These are phyloP conservation scores for Phalera bucephala DNA, from an alignment of 2,888 invertebrate species.

Conservation along the genomic window DNA sequence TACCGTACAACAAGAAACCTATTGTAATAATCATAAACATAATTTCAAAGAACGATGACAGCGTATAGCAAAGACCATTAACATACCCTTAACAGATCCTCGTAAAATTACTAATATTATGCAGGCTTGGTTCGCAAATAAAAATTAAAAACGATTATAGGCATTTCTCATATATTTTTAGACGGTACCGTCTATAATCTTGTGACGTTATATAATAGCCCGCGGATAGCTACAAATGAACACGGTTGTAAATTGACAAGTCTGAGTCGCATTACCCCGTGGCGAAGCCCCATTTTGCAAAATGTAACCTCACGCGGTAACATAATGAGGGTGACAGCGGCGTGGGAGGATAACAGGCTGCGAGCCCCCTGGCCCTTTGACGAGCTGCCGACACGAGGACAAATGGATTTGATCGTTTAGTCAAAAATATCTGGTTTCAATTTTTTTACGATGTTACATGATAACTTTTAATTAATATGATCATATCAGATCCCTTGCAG, in stretches of 20 bases:
- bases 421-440: too few relatives aligned
- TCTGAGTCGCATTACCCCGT: conserved; percentile 25
- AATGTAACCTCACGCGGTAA: conserved; percentile 41
- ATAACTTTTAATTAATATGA: too few relatives aligned
- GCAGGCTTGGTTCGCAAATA: too few relatives aligned
- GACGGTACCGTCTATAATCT: conserved; percentile 12
- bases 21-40: too few relatives aligned
- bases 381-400: not conserved
- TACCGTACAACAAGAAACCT: too few relatives aligned
- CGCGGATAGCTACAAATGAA: conserved; percentile 25
- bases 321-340: conserved; percentile 47
- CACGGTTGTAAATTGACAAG: conserved; percentile 35
- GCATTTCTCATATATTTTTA: too few relatives aligned
- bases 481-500: too few relatives aligned
- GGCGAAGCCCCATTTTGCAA: conserved; percentile 37
- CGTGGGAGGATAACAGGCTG: conserved; percentile 43
- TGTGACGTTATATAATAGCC: conserved; percentile 11
- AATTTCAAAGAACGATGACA: too few relatives aligned
- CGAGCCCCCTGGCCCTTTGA: conserved; percentile 42
- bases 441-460: too few relatives aligned
- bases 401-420: not conserved
- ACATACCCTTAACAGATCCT: too few relatives aligned
- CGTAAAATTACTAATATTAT: too few relatives aligned
- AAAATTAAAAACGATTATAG: not conserved
- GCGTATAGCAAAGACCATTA: too few relatives aligned